A percentile compares a stretch with the other conserved stretches of the same genome.
phyloP scores from a whole-genome alignment of 2,888 invertebrate species.

The Boloria euphrosyne region DNA sequence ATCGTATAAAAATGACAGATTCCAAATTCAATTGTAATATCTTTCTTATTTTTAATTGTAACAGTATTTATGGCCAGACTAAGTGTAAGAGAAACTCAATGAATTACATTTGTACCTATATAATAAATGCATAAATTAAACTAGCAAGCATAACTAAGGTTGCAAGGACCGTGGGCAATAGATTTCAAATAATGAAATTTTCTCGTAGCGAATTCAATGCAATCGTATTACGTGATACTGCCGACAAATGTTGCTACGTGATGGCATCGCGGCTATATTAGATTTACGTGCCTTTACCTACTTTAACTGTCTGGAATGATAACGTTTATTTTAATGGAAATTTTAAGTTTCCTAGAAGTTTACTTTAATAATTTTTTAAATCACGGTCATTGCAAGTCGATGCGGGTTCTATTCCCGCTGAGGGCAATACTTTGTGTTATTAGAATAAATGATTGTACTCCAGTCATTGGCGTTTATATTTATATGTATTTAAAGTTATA shows the following conservation, averaged over 20 bases:
- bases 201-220: slow-evolving; percentile 27
- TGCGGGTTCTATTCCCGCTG: no score
- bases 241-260: slow-evolving; percentile 29
- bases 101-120: neutral
- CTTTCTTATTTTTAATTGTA: no score
- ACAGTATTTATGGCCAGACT: no score
- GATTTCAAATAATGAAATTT: slow-evolving; percentile 30
- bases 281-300: slow-evolving; percentile 23
- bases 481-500: no score
- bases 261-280: slow-evolving; percentile 25
- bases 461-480: no score
- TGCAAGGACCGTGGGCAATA: slow-evolving; percentile 13
- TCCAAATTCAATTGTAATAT: no score
- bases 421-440: no score
- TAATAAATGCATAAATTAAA: neutral
- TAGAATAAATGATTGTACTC: no score
- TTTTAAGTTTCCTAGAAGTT: neutral
- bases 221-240: slow-evolving; percentile 26
- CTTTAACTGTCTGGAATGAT: slow-evolving; percentile 9
- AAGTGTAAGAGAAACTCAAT: neutral
- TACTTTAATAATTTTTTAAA: no score
- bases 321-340: slow-evolving; percentile 12
- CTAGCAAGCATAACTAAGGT: neutral
- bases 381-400: no score
- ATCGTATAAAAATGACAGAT: no score